Percentiles rank a stretch among this genome's conserved stretches.
These are phyloP conservation scores for Lateolabrax maculatus DNA, from an alignment of 2,797 vertebrate species.

Conservation along the genomic window DNA sequence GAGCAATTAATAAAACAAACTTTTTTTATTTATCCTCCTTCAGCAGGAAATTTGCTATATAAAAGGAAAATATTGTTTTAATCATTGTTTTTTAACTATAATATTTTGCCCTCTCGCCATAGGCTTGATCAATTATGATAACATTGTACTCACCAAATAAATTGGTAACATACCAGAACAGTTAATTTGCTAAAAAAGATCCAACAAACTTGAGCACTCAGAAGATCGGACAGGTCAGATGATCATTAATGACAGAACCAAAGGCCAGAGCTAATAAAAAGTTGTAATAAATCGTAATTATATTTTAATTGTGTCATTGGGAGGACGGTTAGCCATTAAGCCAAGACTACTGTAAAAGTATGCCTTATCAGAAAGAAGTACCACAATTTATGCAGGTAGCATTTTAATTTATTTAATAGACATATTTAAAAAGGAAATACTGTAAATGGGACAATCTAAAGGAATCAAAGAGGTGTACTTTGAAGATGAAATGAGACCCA, in stretches of 20 bases:
- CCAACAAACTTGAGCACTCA: not conserved
- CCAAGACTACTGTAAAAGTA: no score
- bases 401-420: conserved; percentile 12
- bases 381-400: conserved; percentile 8
- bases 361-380: conserved; percentile 10
- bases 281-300: not conserved
- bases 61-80: not conserved
- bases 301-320: not conserved
- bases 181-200: not conserved
- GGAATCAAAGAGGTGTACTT: not conserved
- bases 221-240: not conserved
- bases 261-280: not conserved
- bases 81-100: not conserved
- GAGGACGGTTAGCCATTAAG: not conserved
- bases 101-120: not conserved
- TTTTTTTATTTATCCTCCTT: not conserved
- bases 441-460: conserved; percentile 10
- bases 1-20: not conserved
- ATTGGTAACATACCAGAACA: not conserved
- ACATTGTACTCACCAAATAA: not conserved
- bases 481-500: conserved; percentile 1
- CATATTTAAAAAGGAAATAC: conserved; percentile 4
- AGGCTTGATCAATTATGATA: not conserved
- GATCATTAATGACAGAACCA: not conserved
- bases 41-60: not conserved